These are phyloP conservation scores for Papilio gigon DNA, from an alignment of 2,888 invertebrate species.

Conservation along the genomic window DNA sequence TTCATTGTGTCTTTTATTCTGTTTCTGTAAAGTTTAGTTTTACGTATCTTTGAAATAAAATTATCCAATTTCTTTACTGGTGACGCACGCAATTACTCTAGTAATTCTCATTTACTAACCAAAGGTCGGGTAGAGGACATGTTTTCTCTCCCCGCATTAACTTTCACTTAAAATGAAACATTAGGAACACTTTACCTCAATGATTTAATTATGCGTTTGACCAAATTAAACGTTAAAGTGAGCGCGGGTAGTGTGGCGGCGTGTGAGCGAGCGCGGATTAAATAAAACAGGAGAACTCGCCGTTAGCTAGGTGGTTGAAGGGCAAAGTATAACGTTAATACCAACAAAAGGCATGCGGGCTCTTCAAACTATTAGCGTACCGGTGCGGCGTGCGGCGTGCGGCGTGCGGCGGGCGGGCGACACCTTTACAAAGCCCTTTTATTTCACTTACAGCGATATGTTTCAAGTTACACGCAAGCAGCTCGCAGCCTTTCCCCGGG, in stretches of 20 bases:
- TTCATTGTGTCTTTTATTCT: no score
- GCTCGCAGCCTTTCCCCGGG: background rate
- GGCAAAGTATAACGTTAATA: conserved; percentile 35
- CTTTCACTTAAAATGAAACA: background rate
- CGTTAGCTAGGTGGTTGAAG: conserved; percentile 24
- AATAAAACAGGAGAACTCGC: conserved; percentile 20
- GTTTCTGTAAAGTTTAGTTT: no score
- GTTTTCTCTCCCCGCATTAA: background rate
- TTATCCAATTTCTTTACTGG: no score
- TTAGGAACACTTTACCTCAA: background rate
- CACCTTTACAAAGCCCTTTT: conserved; percentile 75
- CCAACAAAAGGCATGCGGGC: conserved; percentile 48
- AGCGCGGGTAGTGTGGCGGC: background rate
- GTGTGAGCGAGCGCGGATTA: background rate
- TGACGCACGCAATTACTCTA: no score
- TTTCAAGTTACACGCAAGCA: conserved; percentile 59
- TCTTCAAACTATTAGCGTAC: conserved; percentile 44
- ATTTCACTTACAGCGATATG: conserved; percentile 71
- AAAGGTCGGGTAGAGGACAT: no score
- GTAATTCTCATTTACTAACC: background rate
- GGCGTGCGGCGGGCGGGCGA: conserved; percentile 60
- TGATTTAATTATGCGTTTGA: background rate
- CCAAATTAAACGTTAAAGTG: background rate
- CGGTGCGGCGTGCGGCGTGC: conserved; percentile 57
- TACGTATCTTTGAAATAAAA: no score